Conservation (phyloP, 2,797 vertebrate species). For the Hydrocynus forskahlii region DNA sequence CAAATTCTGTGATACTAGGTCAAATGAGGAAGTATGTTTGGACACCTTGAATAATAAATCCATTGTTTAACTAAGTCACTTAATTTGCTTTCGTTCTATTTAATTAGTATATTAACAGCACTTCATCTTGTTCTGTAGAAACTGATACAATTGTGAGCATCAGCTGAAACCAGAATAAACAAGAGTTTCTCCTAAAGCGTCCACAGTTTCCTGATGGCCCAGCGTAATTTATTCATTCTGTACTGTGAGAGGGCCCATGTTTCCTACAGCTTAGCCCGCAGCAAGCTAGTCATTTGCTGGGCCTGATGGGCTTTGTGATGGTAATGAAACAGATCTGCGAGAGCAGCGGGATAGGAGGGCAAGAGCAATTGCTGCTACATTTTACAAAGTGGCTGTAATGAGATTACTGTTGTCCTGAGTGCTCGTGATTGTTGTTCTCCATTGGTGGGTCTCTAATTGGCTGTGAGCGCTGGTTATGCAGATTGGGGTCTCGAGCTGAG, state of each 20-base stretch:
- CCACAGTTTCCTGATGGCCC: neutral
- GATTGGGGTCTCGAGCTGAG: neutral
- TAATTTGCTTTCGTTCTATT: too few species aligned
- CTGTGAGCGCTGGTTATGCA: constrained; percentile 14
- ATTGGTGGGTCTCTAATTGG: constrained; percentile 12
- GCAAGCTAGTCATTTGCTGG: constrained; percentile 2
- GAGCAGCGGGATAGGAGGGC: neutral
- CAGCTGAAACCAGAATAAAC: neutral
- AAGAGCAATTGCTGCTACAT: constrained; percentile 15
- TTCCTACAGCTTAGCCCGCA: neutral
- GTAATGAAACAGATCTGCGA: constrained; percentile 11
- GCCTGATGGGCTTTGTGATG: constrained; percentile 29
- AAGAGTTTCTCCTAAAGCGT: neutral
- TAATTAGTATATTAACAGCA: neutral
- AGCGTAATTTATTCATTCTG: neutral
- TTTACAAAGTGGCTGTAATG: constrained; percentile 19
- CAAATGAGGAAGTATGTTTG: too few species aligned
- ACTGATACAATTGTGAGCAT: neutral
- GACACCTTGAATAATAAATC: too few species aligned
- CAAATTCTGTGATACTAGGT: too few species aligned
- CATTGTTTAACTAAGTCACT: too few species aligned
- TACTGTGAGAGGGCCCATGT: neutral
- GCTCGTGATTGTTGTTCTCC: constrained; percentile 21
- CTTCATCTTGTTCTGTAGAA: neutral
- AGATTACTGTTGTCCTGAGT: constrained; percentile 7